Evolutionary conservation across 1,140 invertebrate species (phyloP), one percentile per base, ranked within the genome.

Genomic region (Myzus persicae): DNA sequence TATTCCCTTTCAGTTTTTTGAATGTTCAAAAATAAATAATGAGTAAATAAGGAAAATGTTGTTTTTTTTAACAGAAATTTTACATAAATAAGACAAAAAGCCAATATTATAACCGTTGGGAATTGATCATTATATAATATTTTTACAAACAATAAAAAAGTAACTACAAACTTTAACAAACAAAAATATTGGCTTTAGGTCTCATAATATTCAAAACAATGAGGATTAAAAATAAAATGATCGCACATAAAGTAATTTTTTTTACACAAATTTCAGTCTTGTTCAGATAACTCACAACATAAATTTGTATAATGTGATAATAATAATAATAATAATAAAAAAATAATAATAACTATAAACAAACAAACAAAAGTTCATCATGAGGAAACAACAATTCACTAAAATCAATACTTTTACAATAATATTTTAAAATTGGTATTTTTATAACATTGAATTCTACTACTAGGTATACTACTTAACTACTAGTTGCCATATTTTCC

Each of bases 221-320:
- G 42, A 67, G 38, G 38, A 67, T 90, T 90, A n/a, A 59, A 90
- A 92, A 82, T 36, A 76, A 91, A 46, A 46, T 46, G 24, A 92
- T 92, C 24, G 90, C 76, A 82, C 44, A 82, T 51, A 18, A 82
- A 48, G 7, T 54, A 36, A 26, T 81, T 91, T 76, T 76, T 91
- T 92, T 92, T 84, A 93, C n/a, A 93, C 81, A 93, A 93, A 93
- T 93, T 93, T 93, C 91, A 93, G 91, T 93, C 91, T 93, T 93
- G 91, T 93, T 93, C 38, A 93, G 11, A 93, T 93, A 93, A 93
- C 81, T 85, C 91, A 84, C 91, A 84, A 93, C 91, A 93, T 93
- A 93, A 93, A 93, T 93, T 93, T 93, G 91, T 93, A 85, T 93
- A 85, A 24, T 40, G 81, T 51, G 54, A 84, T 76, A 82, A 93